phyloP scores from a whole-genome alignment of 2,888 invertebrate genomes.

The Arge pagana region DNA sequence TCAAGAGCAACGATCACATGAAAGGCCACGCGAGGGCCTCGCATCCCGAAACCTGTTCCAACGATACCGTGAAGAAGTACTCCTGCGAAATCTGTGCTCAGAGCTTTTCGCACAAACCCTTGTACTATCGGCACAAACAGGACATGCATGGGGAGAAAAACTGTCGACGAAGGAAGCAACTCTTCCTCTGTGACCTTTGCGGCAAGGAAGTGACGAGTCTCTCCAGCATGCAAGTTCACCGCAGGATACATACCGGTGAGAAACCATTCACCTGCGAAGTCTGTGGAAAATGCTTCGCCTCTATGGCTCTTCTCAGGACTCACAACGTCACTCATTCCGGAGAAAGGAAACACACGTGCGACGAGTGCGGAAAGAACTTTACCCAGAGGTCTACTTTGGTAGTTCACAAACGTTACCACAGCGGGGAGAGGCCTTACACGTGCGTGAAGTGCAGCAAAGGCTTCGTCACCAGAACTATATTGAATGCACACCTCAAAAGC shows the following conservation, averaged over 20 bases:
- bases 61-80: slow-evolving; percentile 28
- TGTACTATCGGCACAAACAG: slow-evolving; percentile 43
- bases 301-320: slow-evolving; percentile 56
- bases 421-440: slow-evolving; percentile 62
- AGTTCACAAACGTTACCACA: slow-evolving; percentile 63
- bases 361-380: slow-evolving; percentile 64
- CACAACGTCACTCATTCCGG: slow-evolving; percentile 65
- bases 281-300: slow-evolving; percentile 47
- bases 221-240: slow-evolving; percentile 48
- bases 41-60: slow-evolving; percentile 20
- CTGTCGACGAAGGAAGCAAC: slow-evolving; percentile 35
- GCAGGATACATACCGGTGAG: slow-evolving; percentile 49
- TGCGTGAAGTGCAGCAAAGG: slow-evolving; percentile 64
- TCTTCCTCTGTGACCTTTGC: slow-evolving; percentile 45
- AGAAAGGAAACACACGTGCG: slow-evolving; percentile 63
- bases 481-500: slow-evolving; percentile 61
- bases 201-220: slow-evolving; percentile 49
- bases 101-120: slow-evolving; percentile 41
- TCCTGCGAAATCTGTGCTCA: slow-evolving; percentile 41
- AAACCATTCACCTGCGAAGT: slow-evolving; percentile 45
- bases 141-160: slow-evolving; percentile 36
- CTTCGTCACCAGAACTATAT: slow-evolving; percentile 64
- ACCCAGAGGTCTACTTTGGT: slow-evolving; percentile 64
- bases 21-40: slow-evolving; percentile 39
- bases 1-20: slow-evolving; percentile 39